Base-by-base conservation (phyloP, 2,113 vertebrate genomes). In the Rhabdomys dilectus region DNA sequence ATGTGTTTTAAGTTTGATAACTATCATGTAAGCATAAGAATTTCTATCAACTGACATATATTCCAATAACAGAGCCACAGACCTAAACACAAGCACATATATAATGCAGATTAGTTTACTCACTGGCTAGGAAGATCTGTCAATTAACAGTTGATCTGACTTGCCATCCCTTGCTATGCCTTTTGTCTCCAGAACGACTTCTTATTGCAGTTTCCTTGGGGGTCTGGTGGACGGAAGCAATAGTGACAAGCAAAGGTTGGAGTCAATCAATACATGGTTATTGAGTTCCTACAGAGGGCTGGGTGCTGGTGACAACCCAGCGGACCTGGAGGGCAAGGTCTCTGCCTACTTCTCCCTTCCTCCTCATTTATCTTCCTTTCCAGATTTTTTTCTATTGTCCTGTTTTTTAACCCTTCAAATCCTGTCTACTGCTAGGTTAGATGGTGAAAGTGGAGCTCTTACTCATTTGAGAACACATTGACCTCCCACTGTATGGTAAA, bases 201-300 rank as follows among this genome's bases (percentile, higher is more conserved):
- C 36, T 19, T 72, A 5, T 26, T 42, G 42, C 17, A 58, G 60
- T 48, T 93, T 86, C 85, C 77, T 91, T 88, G 76, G 92, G 62
- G 70, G 48, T 82, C 76, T 70, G 68, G n/a, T 3, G 8, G 80
- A 94, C 68, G n/a, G 53, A 92, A 84, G 76, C 91, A 86, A 48
- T 77, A 89, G 88, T 81, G 94, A 93, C 34, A 87, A 84, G 86
- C 72, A 89, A 93, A 85, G 62, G 26, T 24, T 29, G 62, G 45
- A 31, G 29, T 77, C 82, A 66, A 48, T 96, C 87, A 72, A 53
- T 94, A 77, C 34, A 31, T n/a, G 42, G 95, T 64, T 93, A 87
- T 68, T 95, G 91, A 91, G 93, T 84, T 90, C 60, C 91, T n/a
- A 19, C 60, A 31, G 73, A 87, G 70, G 86, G 51, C 62, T 21